These are phyloP conservation scores for Pimephales promelas DNA, from an alignment of 2,113 vertebrate species.

Conservation along the genomic window DNA sequence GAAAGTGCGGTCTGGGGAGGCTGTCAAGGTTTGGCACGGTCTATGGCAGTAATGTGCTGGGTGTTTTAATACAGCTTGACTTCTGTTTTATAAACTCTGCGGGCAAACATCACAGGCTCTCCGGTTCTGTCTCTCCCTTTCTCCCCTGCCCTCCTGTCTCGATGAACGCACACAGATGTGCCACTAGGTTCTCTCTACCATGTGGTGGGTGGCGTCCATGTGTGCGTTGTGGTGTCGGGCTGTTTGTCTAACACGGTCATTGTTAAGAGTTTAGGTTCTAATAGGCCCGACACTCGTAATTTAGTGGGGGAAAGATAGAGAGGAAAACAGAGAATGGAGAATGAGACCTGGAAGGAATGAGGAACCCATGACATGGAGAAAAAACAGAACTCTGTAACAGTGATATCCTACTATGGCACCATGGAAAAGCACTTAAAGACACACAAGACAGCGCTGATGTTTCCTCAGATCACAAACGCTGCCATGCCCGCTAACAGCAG, in stretches of 20 bases:
- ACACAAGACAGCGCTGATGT: constrained; percentile 23
- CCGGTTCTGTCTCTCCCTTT: neutral
- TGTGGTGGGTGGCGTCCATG: constrained; percentile 2
- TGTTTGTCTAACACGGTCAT: constrained; percentile 39
- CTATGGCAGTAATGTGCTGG: constrained; percentile 56
- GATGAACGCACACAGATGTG: constrained; percentile 52
- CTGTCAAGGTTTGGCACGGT: constrained; percentile 66
- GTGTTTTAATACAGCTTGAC: constrained; percentile 70
- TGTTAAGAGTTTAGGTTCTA: constrained; percentile 13
- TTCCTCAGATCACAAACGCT: constrained; percentile 43
- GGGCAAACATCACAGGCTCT: constrained; percentile 64
- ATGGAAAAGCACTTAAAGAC: constrained; percentile 57
- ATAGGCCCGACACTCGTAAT: constrained; percentile 9
- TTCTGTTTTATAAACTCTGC: constrained; percentile 68
- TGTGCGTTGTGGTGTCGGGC: constrained; percentile 20
- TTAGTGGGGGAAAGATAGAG: neutral
- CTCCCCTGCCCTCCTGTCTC: constrained; percentile 29
- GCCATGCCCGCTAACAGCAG: constrained; percentile 4
- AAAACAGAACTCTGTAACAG: constrained; percentile 36
- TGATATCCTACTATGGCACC: constrained; percentile 43
- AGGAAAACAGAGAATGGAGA: neutral
- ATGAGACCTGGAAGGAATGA: constrained; percentile 19
- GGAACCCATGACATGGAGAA: constrained; percentile 25
- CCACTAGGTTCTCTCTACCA: constrained; percentile 9
- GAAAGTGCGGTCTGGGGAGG: constrained; percentile 61